phyloP scores from a whole-genome alignment of 2,888 invertebrate genomes.

The Sisyra terminalis region DNA sequence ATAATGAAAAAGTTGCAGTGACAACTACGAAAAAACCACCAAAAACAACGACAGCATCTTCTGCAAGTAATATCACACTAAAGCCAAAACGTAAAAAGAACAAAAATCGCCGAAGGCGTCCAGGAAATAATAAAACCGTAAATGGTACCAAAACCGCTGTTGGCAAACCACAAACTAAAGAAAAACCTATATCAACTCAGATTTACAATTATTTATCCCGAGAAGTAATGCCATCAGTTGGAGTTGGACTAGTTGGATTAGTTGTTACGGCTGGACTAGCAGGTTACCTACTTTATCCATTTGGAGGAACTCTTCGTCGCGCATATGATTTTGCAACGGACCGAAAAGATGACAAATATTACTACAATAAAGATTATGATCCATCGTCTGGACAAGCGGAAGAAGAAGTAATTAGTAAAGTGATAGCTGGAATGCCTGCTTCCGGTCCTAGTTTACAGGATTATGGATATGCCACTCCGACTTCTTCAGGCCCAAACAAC shows the following conservation, averaged over 20 bases:
- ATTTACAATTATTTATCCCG: constrained; percentile 62
- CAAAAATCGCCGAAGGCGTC: constrained; percentile 42
- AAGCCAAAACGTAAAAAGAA: constrained; percentile 35
- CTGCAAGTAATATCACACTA: constrained; percentile 20
- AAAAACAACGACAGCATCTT: constrained; percentile 21
- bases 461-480: constrained; percentile 24
- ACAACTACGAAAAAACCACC: constrained; percentile 20
- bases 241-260: constrained; percentile 57
- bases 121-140: constrained; percentile 21
- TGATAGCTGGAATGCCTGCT: constrained; percentile 50
- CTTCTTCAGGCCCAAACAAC: constrained; percentile 21
- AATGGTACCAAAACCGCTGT: constrained; percentile 27
- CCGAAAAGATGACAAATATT: constrained; percentile 42
- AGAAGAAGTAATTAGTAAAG: constrained; percentile 60
- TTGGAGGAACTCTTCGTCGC: constrained; percentile 44
- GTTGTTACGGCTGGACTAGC: constrained; percentile 60
- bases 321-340: constrained; percentile 42
- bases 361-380: constrained; percentile 51
- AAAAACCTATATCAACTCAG: constrained; percentile 50
- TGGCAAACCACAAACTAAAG: constrained; percentile 19
- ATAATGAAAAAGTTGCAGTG: constrained; percentile 24
- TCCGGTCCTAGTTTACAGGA: constrained; percentile 18
- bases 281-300: constrained; percentile 61
- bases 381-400: constrained; percentile 52
- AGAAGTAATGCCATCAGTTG: constrained; percentile 68